Evolutionary conservation across 2,888 invertebrate species (phyloP).

Genomic region (Trissoscelio sp.): DNA sequence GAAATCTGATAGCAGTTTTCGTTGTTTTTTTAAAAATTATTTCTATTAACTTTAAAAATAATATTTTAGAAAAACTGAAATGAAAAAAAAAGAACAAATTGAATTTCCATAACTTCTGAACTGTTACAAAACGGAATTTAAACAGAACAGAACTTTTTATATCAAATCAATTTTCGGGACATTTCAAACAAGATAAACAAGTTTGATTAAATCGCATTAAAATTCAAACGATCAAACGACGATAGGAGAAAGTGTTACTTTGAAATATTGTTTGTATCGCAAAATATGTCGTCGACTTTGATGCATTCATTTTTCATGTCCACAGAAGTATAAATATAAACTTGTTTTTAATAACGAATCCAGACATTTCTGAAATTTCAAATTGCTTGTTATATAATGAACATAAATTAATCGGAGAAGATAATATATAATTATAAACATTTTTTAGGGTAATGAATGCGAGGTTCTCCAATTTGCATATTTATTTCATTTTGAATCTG

Average conservation of each 20-base stretch:
- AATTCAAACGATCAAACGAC: constrained; percentile 13
- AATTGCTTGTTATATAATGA: neutral
- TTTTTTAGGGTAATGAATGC: neutral
- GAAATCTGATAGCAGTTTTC: neutral
- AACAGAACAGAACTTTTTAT: neutral
- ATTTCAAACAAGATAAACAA: constrained; percentile 16
- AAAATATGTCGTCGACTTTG: constrained; percentile 10
- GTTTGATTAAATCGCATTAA: neutral
- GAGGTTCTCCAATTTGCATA: neutral
- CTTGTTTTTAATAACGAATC: neutral
- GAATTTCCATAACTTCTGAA: constrained; percentile 1
- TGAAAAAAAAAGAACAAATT: neutral
- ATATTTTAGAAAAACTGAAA: neutral
- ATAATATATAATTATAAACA: neutral
- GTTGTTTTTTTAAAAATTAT: neutral
- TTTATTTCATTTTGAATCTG: neutral
- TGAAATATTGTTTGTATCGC: constrained; percentile 14
- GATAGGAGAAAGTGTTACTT: constrained; percentile 34
- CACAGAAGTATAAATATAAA: neutral
- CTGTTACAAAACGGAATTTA: no score
- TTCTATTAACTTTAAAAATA: neutral
- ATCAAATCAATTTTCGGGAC: neutral
- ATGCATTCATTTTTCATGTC: neutral
- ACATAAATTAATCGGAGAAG: neutral
- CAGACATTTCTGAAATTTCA: neutral